Conservation (phyloP, 2,888 invertebrate genomes). For the Ramazzottius varieornatus region DNA sequence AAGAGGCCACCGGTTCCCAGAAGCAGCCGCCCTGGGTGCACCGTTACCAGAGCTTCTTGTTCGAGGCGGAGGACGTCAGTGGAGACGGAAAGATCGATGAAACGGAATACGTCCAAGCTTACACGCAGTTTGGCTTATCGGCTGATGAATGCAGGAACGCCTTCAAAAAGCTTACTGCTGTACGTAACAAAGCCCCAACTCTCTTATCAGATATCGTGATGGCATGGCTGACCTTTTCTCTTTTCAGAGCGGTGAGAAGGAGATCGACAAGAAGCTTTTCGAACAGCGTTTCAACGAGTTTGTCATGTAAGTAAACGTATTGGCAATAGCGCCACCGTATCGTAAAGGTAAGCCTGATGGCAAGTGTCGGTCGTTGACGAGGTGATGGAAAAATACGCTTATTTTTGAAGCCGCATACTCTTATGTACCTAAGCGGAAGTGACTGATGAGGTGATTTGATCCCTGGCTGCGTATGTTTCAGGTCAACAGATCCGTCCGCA, state of each 20-base stretch:
- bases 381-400: no score
- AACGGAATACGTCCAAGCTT: constrained; percentile 60
- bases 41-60: background rate
- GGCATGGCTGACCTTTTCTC: background rate
- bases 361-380: no score
- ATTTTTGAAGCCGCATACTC: background rate
- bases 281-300: background rate
- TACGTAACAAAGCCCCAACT: constrained; percentile 22
- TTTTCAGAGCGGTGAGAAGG: background rate
- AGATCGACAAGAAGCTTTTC: background rate
- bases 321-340: no score
- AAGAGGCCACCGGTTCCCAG: background rate
- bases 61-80: constrained; percentile 1
- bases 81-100: constrained; percentile 64
- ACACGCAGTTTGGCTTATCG: constrained; percentile 54
- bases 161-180: constrained; percentile 56
- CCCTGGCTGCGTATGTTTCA: no score
- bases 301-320: background rate
- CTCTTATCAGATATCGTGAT: background rate
- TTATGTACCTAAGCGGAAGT: no score
- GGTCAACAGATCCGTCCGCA: background rate
- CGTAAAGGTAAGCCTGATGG: no score
- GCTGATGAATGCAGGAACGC: constrained; percentile 51
- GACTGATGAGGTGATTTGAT: no score
- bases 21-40: background rate